phyloP scores from a whole-genome alignment of 2,888 invertebrate species.

The Agrotis exclamationis region DNA sequence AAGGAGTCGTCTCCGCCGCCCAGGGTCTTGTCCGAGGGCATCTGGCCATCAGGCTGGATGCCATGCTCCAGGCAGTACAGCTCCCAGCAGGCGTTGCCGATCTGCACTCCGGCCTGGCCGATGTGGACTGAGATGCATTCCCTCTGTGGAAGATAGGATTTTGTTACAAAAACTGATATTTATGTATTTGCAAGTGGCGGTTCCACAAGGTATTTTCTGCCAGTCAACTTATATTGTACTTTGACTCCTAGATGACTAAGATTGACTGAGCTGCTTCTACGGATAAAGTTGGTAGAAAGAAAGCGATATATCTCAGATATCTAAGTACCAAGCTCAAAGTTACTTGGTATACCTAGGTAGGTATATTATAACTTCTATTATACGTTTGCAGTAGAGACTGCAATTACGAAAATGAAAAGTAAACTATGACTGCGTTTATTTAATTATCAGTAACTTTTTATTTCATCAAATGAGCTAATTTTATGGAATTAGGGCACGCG shows the following conservation, averaged over 20 bases:
- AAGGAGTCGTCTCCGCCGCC: slow-evolving; percentile 95
- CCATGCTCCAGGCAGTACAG: slow-evolving; percentile 96
- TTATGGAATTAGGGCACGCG: slow-evolving; percentile 31
- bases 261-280: not conserved
- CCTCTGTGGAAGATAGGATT: slow-evolving; percentile 90
- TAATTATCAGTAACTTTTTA: not conserved
- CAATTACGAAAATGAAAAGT: no score
- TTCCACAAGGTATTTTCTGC: no score
- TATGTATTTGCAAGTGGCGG: no score
- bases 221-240: not conserved
- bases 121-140: slow-evolving; percentile 97
- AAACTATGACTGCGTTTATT: no score
- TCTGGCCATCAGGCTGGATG: slow-evolving; percentile 96
- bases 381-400: no score
- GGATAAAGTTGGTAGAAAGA: not conserved
- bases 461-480: slow-evolving; percentile 4
- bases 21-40: slow-evolving; percentile 95
- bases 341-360: no score
- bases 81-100: slow-evolving; percentile 97
- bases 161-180: not conserved
- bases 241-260: no score
- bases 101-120: slow-evolving; percentile 96
- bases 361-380: no score
- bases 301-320: no score
- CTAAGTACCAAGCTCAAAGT: no score